Percentiles rank a stretch among this genome's conserved stretches.
Evolutionary conservation across 2,888 invertebrate genomes (phyloP).

Genomic region (Noctua comes): DNA sequence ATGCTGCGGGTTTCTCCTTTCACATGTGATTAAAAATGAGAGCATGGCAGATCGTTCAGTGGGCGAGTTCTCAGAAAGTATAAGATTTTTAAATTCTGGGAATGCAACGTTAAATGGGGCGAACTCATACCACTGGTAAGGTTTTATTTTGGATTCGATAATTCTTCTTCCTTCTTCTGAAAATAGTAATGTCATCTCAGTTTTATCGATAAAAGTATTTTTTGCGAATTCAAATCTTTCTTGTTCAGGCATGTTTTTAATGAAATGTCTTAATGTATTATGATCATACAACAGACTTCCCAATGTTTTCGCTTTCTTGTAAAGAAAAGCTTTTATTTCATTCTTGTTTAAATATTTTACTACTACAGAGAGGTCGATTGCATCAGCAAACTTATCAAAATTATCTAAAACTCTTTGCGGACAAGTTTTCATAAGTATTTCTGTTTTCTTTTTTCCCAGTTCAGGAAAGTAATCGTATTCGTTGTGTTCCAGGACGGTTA

Average conservation of each 20-base stretch:
- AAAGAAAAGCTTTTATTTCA: slow-evolving; percentile 73
- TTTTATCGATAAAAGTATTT: slow-evolving; percentile 74
- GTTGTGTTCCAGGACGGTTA: slow-evolving; percentile 71
- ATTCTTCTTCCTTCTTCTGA: background rate
- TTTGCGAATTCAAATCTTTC: slow-evolving; percentile 77
- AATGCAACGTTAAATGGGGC: slow-evolving; percentile 78
- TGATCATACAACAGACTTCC: slow-evolving; percentile 50
- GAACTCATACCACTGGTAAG: slow-evolving; percentile 78
- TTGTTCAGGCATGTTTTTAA: slow-evolving; percentile 74
- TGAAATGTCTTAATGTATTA: slow-evolving; percentile 73
- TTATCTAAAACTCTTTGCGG: slow-evolving; percentile 75
- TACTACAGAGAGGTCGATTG: slow-evolving; percentile 74
- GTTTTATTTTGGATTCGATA: slow-evolving; percentile 31
- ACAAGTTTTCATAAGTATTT: slow-evolving; percentile 74
- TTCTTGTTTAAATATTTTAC: slow-evolving; percentile 75
- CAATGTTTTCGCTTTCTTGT: slow-evolving; percentile 67
- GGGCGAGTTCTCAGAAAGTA: slow-evolving; percentile 75
- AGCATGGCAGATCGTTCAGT: slow-evolving; percentile 75
- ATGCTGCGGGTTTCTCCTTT: slow-evolving; percentile 66
- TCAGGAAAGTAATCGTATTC: slow-evolving; percentile 50
- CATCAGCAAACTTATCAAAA: slow-evolving; percentile 69
- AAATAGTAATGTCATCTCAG: background rate
- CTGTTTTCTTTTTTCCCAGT: slow-evolving; percentile 73
- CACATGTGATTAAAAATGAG: slow-evolving; percentile 72
- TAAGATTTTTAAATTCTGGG: slow-evolving; percentile 74